Conservation (phyloP, 2,888 invertebrate genomes). For the Xylota segnis region DNA sequence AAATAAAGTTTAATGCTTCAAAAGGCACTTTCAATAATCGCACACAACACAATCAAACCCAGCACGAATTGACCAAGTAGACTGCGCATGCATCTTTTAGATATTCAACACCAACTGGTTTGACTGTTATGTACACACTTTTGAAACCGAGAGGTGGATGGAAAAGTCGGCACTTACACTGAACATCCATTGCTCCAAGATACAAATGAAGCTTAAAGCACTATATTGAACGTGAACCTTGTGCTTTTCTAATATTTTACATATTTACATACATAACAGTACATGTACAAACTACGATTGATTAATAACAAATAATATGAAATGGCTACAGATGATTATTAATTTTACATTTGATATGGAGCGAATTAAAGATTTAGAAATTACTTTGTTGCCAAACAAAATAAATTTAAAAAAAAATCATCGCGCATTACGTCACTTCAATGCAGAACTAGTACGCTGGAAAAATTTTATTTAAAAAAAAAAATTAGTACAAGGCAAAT, state of each 20-base stretch:
- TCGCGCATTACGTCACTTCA: no score
- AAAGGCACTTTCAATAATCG: slow-evolving; percentile 57
- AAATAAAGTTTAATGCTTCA: slow-evolving; percentile 36
- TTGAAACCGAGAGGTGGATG: slow-evolving; percentile 30
- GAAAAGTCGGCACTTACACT: slow-evolving; percentile 46
- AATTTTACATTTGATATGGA: no score
- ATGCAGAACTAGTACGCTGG: no score
- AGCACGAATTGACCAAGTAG: slow-evolving; percentile 70
- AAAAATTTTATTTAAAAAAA: no score
- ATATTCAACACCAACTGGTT: slow-evolving; percentile 72
- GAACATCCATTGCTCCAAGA: slow-evolving; percentile 24
- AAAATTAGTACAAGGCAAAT: no score
- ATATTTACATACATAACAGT: not conserved
- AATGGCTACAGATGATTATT: no score
- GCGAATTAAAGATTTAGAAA: no score
- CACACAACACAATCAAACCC: slow-evolving; percentile 66
- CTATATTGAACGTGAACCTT: not conserved
- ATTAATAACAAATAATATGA: no score
- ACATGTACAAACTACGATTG: no score
- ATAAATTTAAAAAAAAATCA: no score
- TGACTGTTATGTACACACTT: slow-evolving; percentile 69
- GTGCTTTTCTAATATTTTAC: not conserved
- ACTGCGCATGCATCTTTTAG: slow-evolving; percentile 75
- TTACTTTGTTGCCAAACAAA: no score
- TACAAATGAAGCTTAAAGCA: slow-evolving; percentile 49